Evolutionary conservation across 2,797 vertebrate species (phyloP).

Genomic region (Crenuchus spilurus): DNA sequence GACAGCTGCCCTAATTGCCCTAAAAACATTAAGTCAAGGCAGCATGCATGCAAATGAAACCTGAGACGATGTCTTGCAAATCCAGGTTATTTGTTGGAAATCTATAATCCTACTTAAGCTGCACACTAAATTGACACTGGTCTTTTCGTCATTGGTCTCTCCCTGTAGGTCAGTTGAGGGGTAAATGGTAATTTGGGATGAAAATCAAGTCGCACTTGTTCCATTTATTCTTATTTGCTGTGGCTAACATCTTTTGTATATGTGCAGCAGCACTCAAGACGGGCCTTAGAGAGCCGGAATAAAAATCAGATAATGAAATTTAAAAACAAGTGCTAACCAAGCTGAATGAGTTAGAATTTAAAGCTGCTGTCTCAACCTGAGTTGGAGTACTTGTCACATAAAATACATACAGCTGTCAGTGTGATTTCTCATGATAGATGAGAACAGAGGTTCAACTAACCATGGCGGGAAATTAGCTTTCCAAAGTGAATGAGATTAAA

Average conservation of each 20-base stretch:
- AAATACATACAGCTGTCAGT: constrained; percentile 33
- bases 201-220: constrained; percentile 64
- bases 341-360: constrained; percentile 31
- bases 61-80: constrained; percentile 31
- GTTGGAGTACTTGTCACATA: constrained; percentile 38
- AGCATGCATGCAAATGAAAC: constrained; percentile 41
- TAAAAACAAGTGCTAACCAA: constrained; percentile 36
- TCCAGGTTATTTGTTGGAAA: constrained; percentile 40
- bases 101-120: constrained; percentile 51
- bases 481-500: constrained; percentile 39
- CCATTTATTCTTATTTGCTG: constrained; percentile 68
- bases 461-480: constrained; percentile 37
- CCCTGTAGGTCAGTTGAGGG: constrained; percentile 69
- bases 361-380: constrained; percentile 35
- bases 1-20: constrained; percentile 30
- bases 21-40: neutral
- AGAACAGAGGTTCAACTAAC: constrained; percentile 40
- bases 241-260: constrained; percentile 1
- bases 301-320: constrained; percentile 35
- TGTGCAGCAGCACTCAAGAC: constrained; percentile 19
- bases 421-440: constrained; percentile 40
- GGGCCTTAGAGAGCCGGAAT: constrained; percentile 13
- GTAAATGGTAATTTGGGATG: constrained; percentile 76
- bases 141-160: constrained; percentile 32
- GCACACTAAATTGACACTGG: constrained; percentile 14